A percentile compares a stretch with the other conserved stretches of the same genome.
Evolutionary conservation across 2,888 invertebrate species (phyloP).

Genomic region (Cotesia congregata): DNA sequence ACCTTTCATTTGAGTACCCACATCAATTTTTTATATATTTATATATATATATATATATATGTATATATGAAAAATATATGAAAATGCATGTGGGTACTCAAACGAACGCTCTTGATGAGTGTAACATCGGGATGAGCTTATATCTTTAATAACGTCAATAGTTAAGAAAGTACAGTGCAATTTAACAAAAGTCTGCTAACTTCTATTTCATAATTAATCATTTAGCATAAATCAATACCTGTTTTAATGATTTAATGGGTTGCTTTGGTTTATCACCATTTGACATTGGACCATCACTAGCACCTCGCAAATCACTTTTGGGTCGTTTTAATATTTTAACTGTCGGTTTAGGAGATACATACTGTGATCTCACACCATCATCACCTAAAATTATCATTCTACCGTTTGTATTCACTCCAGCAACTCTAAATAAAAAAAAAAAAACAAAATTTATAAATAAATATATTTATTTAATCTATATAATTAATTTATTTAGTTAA

Average conservation of each 20-base stretch:
- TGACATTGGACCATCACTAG: slow-evolving; percentile 73
- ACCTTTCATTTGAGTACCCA: no score
- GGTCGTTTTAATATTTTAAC: slow-evolving; percentile 88
- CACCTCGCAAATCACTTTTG: slow-evolving; percentile 69
- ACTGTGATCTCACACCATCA: slow-evolving; percentile 85
- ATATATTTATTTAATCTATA: no score
- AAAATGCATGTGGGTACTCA: no score
- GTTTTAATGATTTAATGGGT: slow-evolving; percentile 87
- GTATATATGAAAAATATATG: no score
- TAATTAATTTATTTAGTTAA: background rate
- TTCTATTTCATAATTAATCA: no score
- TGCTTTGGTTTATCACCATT: slow-evolving; percentile 81
- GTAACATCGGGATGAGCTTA: no score
- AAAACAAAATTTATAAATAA: slow-evolving; percentile 13
- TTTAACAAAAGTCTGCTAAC: no score
- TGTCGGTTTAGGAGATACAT: slow-evolving; percentile 83
- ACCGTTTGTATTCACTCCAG: slow-evolving; percentile 61
- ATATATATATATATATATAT: no score
- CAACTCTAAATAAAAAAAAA: slow-evolving; percentile 40
- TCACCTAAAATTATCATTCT: slow-evolving; percentile 83
- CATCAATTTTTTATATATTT: no score
- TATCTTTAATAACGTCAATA: no score
- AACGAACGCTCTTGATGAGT: no score
- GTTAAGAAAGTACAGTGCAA: no score
- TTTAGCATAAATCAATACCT: slow-evolving; percentile 55